Conservation (phyloP, 2,888 invertebrate genomes). For the Neoascia interrupta region DNA sequence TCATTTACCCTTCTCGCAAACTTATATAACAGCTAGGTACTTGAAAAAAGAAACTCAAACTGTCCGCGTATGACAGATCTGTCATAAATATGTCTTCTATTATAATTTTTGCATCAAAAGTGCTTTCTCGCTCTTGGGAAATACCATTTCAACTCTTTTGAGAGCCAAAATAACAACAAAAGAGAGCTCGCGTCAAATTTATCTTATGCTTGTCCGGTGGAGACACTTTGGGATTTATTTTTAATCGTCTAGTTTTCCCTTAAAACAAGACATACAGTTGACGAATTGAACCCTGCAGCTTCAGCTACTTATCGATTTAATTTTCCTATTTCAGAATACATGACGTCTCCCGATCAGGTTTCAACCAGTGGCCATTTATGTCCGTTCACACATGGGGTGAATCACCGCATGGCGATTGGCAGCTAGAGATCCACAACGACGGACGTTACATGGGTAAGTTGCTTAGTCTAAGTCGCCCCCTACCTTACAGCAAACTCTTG, state of each 20-base stretch:
- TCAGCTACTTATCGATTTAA: neutral
- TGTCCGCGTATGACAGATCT: too few relatives aligned
- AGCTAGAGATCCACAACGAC: slow-evolving; percentile 96
- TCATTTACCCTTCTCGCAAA: neutral
- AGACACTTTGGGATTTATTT: too few relatives aligned
- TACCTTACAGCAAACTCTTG: too few relatives aligned
- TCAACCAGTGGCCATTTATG: slow-evolving; percentile 99
- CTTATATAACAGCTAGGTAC: neutral
- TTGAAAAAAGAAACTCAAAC: neutral
- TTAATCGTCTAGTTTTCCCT: too few relatives aligned
- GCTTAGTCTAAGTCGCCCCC: too few relatives aligned
- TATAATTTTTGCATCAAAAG: too few relatives aligned
- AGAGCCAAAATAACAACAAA: too few relatives aligned
- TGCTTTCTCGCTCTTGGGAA: too few relatives aligned
- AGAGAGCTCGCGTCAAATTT: too few relatives aligned
- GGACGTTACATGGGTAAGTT: slow-evolving; percentile 91
- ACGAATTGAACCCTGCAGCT: neutral
- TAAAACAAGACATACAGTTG: neutral
- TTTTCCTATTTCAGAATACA: slow-evolving; percentile 80
- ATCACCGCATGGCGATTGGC: slow-evolving; percentile 95
- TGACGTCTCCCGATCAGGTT: slow-evolving; percentile 94
- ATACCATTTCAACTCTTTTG: too few relatives aligned
- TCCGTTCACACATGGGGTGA: slow-evolving; percentile 99
- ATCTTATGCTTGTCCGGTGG: too few relatives aligned
- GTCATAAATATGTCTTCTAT: too few relatives aligned